These are phyloP conservation scores for Hyperoplus lanceolatus DNA, from an alignment of 2,797 vertebrate genomes.

Conservation along the genomic window DNA sequence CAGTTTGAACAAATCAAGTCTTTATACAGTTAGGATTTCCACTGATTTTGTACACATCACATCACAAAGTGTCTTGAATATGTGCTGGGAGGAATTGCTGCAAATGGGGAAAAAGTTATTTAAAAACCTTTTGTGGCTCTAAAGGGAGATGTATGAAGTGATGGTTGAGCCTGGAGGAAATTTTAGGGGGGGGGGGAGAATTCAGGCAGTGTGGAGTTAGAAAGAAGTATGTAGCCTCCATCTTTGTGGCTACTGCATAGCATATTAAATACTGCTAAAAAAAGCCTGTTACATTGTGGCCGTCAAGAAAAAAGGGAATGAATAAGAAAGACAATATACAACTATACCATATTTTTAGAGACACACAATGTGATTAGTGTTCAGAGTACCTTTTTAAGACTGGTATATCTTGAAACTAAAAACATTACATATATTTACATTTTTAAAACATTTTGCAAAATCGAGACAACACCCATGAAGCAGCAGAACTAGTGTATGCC, in stretches of 20 bases:
- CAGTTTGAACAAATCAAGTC: neutral
- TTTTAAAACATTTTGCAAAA: neutral
- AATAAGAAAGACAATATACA: too few relatives aligned
- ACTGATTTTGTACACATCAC: neutral
- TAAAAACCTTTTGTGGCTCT: too few relatives aligned
- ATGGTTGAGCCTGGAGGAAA: too few relatives aligned
- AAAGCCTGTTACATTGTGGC: too few relatives aligned
- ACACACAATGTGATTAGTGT: too few relatives aligned
- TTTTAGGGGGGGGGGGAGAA: neutral
- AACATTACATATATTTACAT: too few relatives aligned
- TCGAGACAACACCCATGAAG: neutral
- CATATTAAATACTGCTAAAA: neutral
- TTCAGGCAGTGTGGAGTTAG: neutral
- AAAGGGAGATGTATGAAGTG: too few relatives aligned
- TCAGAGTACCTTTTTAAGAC: neutral
- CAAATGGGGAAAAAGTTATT: too few relatives aligned
- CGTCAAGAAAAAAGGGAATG: too few relatives aligned
- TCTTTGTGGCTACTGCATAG: neutral
- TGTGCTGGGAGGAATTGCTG: too few relatives aligned
- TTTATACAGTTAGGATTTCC: neutral
- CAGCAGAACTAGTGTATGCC: neutral
- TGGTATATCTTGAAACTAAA: neutral
- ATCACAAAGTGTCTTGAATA: too few relatives aligned
- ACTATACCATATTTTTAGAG: too few relatives aligned
- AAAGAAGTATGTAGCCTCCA: neutral